Evolutionary conservation across 1,140 invertebrate species (phyloP).

Genomic region (Drosophila micromelanica): DNA sequence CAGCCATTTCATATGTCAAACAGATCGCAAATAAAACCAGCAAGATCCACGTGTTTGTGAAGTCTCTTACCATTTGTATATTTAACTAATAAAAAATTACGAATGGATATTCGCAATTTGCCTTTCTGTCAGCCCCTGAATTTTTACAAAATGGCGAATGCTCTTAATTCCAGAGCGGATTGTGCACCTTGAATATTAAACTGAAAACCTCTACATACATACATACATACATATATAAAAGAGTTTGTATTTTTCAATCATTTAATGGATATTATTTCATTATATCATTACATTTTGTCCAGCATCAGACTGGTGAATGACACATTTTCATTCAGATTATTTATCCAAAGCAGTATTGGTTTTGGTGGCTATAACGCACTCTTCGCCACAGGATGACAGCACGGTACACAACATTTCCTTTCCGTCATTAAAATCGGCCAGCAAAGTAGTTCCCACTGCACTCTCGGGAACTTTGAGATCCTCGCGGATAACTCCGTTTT

Average conservation of each 20-base stretch:
- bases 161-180: background rate
- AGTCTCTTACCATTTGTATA: background rate
- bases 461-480: conserved; percentile 97
- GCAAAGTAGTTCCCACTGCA: conserved; percentile 92
- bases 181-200: background rate
- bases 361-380: conserved; percentile 97
- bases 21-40: no score
- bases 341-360: conserved; percentile 96
- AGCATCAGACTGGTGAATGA: conserved; percentile 15
- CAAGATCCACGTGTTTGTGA: background rate
- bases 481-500: conserved; percentile 96
- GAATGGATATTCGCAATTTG: no score
- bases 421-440: conserved; percentile 91
- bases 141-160: background rate
- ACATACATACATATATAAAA: background rate
- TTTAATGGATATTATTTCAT: conserved; percentile 52
- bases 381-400: conserved; percentile 94
- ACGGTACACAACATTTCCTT: conserved; percentile 96
- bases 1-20: no score
- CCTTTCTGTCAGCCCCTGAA: no score
- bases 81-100: no score
- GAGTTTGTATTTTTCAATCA: conserved; percentile 32
- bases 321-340: conserved; percentile 86
- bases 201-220: background rate
- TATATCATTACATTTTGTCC: conserved; percentile 85